phyloP scores from a whole-genome alignment of 37 sponge, comb jelly and placozoan genomes.

The Halisarca cf. caerulea region DNA sequence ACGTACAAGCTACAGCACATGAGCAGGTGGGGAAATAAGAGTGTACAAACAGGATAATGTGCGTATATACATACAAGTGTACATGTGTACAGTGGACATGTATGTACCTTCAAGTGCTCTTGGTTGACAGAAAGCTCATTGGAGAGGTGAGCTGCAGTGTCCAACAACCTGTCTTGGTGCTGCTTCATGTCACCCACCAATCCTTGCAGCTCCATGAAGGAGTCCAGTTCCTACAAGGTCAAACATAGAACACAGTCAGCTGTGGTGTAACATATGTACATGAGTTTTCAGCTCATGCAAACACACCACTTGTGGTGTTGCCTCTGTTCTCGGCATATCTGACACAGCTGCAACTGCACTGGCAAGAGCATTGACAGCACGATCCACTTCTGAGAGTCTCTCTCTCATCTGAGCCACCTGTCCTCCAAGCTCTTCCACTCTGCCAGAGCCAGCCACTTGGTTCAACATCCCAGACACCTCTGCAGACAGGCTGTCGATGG shows the following conservation, averaged over 20 bases:
- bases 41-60: background rate
- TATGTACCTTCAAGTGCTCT: constrained; percentile 76
- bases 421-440: constrained; percentile 68
- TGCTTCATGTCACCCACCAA: constrained; percentile 68
- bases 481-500: constrained; percentile 56
- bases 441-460: background rate
- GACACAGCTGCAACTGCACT: constrained; percentile 35
- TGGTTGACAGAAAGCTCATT: constrained; percentile 82
- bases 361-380: constrained; percentile 68
- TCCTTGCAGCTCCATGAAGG: constrained; percentile 60
- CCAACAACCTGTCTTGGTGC: constrained; percentile 85
- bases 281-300: too few relatives aligned
- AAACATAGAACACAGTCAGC: background rate
- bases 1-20: too few relatives aligned
- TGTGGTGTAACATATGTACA: background rate
- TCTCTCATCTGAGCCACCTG: constrained; percentile 81
- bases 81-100: constrained; percentile 3
- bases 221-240: constrained; percentile 5
- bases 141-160: constrained; percentile 76
- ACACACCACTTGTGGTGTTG: constrained; percentile 18
- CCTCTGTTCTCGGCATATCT: background rate
- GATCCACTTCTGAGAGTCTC: constrained; percentile 79
- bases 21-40: too few relatives aligned
- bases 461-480: constrained; percentile 33
- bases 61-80: background rate